phyloP scores from a whole-genome alignment of 2,888 invertebrate genomes.

The Lissonota sp. region DNA sequence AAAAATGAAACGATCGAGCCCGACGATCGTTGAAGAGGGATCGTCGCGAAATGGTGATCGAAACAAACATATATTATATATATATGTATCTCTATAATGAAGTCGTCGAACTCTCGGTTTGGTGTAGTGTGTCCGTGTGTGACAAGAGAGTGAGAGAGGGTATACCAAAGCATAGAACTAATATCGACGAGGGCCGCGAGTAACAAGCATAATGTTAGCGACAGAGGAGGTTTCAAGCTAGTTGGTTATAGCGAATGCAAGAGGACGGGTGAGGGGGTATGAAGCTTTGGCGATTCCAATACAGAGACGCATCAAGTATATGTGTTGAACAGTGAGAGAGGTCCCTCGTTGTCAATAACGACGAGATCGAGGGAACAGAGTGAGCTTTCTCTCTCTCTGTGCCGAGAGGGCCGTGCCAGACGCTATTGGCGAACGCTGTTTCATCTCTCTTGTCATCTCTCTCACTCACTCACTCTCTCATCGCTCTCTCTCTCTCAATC shows the following conservation, averaged over 20 bases:
- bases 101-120: slow-evolving; percentile 61
- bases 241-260: slow-evolving; percentile 8
- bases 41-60: slow-evolving; percentile 22
- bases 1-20: slow-evolving; percentile 57
- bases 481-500: slow-evolving; percentile 48
- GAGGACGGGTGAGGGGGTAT: slow-evolving; percentile 22
- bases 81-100: slow-evolving; percentile 52
- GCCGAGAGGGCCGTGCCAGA: slow-evolving; percentile 65
- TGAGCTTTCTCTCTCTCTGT: slow-evolving; percentile 48
- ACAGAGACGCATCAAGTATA: slow-evolving; percentile 18
- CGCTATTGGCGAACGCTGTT: slow-evolving; percentile 64
- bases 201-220: slow-evolving; percentile 18
- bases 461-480: slow-evolving; percentile 33
- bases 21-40: slow-evolving; percentile 17
- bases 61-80: slow-evolving; percentile 19
- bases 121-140: slow-evolving; percentile 21
- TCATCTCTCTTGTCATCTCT: slow-evolving; percentile 2
- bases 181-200: slow-evolving; percentile 49
- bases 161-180: slow-evolving; percentile 29
- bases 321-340: slow-evolving; percentile 44
- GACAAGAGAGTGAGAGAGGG: slow-evolving; percentile 37
- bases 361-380: slow-evolving; percentile 52
- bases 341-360: slow-evolving; percentile 67
- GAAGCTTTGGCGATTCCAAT: slow-evolving; percentile 50
- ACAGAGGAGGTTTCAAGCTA: slow-evolving; percentile 30